Evolutionary conservation across 1,140 invertebrate species (phyloP), one percentile per base, ranked within the genome.

Genomic region (Campoletis sonorensis): DNA sequence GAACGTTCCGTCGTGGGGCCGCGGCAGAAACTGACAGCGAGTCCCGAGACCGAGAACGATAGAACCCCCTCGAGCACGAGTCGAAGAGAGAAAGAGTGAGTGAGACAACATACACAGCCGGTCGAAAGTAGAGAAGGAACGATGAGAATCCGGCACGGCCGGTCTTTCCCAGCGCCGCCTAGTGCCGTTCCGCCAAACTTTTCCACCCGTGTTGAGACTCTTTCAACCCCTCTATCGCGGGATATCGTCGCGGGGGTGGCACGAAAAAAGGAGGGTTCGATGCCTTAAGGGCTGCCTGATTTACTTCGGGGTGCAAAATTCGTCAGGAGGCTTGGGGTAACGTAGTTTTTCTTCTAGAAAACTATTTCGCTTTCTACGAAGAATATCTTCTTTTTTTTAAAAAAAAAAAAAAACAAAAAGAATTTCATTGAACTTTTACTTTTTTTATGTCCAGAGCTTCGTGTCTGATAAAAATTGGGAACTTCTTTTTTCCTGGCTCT

Each of bases 1-100:
- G 64, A 87, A 86, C 86, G 81, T 87, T 86, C 85, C 86, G 84
- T 88, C 83, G 86, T 88, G 89, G 88, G 89, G 89, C 87, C 88
- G 87, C 90, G 90, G 88, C 89, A 90, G 86, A 87, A 87, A 91
- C 90, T 91, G 90, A 89, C 86, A 85, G 83, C 64, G 84, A 82
- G 86, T 81, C 27, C 33, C 83, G 87, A 83, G 58, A 64, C 18
- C 54, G 76, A 45, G 76, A 33, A 64, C 37, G 58, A 13, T 18
- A 82, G 86, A 79, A 72, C 83, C 81, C 51, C 82, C 64, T 81
- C 83, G 86, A 82, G 82, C 37, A 80, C 23, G 61, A 77, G 80
- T 33, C 79, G 45, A 30, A 45, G 64, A 75, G 83, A 64, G 54
- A 49, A 71, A 54, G 64, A 76, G 54, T 40, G 61, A 18, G 49